Base-by-base conservation (phyloP, 2,113 vertebrate species). In the Mesocricetus auratus region DNA sequence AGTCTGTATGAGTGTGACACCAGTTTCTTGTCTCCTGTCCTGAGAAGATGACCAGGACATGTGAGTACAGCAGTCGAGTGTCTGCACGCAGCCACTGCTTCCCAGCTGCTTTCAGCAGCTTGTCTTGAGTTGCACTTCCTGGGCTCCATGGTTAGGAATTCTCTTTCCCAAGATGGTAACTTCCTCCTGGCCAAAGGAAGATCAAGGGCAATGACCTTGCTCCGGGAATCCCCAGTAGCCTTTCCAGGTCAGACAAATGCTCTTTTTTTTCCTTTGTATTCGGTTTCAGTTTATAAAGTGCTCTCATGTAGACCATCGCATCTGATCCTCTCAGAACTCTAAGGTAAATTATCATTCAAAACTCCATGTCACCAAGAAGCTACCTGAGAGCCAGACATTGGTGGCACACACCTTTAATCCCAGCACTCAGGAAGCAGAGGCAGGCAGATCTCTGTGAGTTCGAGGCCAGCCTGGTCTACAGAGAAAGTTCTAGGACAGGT, bases 281-380 rank as follows among this genome's bases (percentile, higher is more conserved):
- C 16, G 10, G 31, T 36, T 47, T 69, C 50, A 45, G 47, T 47
- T 39, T 53, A 31, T 9, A 29, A 47, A 86, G 68, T 31, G 2
- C 26, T 11, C 21, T 47, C 10, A 22, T 1, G 19, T 0, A 9
- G 26, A 45, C 19, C 11, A 9, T 39, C 11, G 53, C 13, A 11
- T 47, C 15, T 0, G 0, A 11, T 12, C 71, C 62, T 74, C 58
- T 24, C 0, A 3, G 47, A 39, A 9, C 22, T 31, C 86, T 2
- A 10, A 0, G 2, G n/a, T 16, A 24, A 42, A 39, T 47, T 5
- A 0, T 1, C 0, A 26, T 33, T 12, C n/a, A 11, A 36, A 39
- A 15, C 6, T 36, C 17, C 17, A 4, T 5, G 15, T 3, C 39
- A 26, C 42, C 1, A 42, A 33, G 56, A 60, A 79, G 77, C 13